phyloP scores from a whole-genome alignment of 2,888 invertebrate genomes.

The Cordilura impudica region DNA sequence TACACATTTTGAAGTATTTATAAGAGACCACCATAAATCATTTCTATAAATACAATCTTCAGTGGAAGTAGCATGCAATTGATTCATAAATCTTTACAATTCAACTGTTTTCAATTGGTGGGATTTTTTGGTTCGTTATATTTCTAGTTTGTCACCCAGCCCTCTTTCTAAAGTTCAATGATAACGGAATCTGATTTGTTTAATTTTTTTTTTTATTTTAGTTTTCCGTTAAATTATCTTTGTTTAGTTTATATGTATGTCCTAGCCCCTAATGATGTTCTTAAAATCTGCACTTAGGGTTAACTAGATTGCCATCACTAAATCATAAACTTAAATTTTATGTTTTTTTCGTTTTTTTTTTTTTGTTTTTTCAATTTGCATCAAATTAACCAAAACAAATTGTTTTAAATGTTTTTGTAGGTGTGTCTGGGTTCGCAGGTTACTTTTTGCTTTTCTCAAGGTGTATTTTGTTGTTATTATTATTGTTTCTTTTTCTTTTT shows the following conservation, averaged over 20 bases:
- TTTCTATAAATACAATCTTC: constrained; percentile 44
- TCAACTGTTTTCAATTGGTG: constrained; percentile 20
- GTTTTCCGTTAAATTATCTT: constrained; percentile 3
- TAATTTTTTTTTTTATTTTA: constrained; percentile 5
- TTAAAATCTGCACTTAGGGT: constrained; percentile 39
- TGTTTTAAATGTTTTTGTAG: constrained; percentile 49
- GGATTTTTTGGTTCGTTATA: constrained; percentile 17
- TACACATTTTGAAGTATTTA: background rate
- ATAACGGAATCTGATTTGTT: constrained; percentile 46
- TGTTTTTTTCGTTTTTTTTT: background rate
- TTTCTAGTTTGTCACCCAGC: constrained; percentile 35
- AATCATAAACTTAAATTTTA: constrained; percentile 37
- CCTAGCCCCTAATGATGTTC: constrained; percentile 39
- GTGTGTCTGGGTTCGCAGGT: constrained; percentile 58
- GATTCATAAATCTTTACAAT: constrained; percentile 41
- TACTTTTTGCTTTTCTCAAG: constrained; percentile 55
- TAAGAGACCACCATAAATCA: constrained; percentile 58
- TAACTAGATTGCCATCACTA: constrained; percentile 53
- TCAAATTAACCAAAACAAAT: constrained; percentile 43
- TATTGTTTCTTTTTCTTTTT: background rate
- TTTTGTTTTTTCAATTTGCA: background rate
- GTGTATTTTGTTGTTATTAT: constrained; percentile 29
- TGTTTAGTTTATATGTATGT: background rate
- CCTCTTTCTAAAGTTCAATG: constrained; percentile 45
- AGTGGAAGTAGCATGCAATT: constrained; percentile 45